Evolutionary conservation across 2,888 invertebrate genomes (phyloP).

Genomic region (Troides aeacus): DNA sequence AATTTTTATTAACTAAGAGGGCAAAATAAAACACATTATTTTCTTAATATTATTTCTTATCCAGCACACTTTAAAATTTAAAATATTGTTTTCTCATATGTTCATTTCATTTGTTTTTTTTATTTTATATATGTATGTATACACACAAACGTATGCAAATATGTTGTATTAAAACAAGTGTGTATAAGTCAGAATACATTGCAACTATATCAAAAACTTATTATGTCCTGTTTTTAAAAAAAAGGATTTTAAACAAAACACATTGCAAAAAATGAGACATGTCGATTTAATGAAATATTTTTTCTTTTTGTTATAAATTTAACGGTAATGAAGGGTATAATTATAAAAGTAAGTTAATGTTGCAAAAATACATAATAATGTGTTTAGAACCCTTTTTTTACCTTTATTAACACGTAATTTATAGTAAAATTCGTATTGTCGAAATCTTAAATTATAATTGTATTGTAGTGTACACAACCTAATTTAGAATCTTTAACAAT

Average conservation of each 20-base stretch:
- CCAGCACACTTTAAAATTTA: conserved; percentile 45
- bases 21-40: conserved; percentile 59
- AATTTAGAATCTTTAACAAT: not conserved
- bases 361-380: not conserved
- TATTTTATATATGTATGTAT: not conserved
- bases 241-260: not conserved
- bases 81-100: conserved; percentile 36
- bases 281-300: no score
- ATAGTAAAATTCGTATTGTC: not conserved
- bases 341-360: not conserved
- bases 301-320: not conserved
- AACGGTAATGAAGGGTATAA: not conserved
- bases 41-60: conserved; percentile 63
- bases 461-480: conserved; percentile 2
- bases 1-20: not conserved
- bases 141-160: no score
- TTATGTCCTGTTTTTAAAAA: not conserved
- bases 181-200: not conserved
- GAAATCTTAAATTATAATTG: not conserved
- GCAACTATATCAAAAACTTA: not conserved
- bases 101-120: not conserved
- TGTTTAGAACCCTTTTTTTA: conserved; percentile 1
- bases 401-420: not conserved
- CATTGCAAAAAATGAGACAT: no score
- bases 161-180: not conserved